Evolutionary conservation across 2,888 invertebrate species (phyloP).

Genomic region (Morpho helenor): DNA sequence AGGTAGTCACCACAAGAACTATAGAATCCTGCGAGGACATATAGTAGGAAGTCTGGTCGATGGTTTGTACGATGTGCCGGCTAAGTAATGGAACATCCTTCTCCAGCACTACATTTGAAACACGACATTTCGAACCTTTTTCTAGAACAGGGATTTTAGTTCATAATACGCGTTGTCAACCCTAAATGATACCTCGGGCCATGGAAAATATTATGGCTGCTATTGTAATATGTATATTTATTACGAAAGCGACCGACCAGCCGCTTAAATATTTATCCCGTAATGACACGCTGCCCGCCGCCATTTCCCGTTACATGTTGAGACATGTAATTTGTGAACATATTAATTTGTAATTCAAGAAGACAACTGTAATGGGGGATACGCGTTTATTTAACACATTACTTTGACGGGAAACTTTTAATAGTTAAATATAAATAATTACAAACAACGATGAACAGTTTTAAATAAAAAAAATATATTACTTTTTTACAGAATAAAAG

Average conservation of each 20-base stretch:
- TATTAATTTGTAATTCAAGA: slow-evolving; percentile 5
- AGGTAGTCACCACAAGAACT: no score
- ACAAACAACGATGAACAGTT: no score
- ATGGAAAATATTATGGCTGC: slow-evolving; percentile 15
- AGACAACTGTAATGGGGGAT: not conserved
- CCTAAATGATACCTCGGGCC: slow-evolving; percentile 1
- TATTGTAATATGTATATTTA: slow-evolving; percentile 13
- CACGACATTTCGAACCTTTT: no score
- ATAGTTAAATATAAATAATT: no score
- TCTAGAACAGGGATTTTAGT: no score
- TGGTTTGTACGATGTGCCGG: no score
- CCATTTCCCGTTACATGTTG: slow-evolving; percentile 8
- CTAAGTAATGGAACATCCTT: no score
- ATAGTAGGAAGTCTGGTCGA: no score
- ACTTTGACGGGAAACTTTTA: not conserved
- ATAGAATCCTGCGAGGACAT: no score
- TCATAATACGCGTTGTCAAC: not conserved
- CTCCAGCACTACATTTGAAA: no score
- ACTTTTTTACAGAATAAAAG: no score
- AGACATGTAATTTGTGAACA: slow-evolving; percentile 16
- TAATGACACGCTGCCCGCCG: slow-evolving; percentile 22
- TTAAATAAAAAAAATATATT: no score
- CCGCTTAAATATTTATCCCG: slow-evolving; percentile 23
- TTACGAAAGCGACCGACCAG: slow-evolving; percentile 18
- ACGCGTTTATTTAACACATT: not conserved